Evolutionary conservation across 2,888 invertebrate species (phyloP).

Genomic region (Drosophila siamana): DNA sequence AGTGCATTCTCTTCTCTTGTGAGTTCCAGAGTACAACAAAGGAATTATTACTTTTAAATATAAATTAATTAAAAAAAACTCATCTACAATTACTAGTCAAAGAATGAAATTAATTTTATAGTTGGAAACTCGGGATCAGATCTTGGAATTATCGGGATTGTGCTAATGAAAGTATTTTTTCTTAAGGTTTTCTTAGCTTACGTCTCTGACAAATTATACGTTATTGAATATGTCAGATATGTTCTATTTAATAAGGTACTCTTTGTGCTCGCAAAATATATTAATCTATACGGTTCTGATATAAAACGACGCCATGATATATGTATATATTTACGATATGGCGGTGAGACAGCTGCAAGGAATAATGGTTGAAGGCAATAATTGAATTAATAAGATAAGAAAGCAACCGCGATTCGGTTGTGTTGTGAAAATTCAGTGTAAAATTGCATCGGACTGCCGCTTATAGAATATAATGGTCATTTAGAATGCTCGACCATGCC

Average conservation of each 20-base stretch:
- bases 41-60: no score
- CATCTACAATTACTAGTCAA: no score
- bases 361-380: constrained; percentile 25
- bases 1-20: no score
- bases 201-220: no score
- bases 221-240: not conserved
- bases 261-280: not conserved
- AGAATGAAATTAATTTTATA: no score
- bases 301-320: not conserved
- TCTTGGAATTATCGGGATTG: no score
- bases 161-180: no score
- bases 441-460: constrained; percentile 51
- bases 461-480: constrained; percentile 52
- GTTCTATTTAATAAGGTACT: no score
- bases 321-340: constrained; percentile 9
- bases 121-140: no score
- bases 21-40: no score
- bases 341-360: constrained; percentile 17
- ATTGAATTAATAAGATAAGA: constrained; percentile 72
- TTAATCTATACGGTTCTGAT: not conserved
- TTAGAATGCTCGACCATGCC: constrained; percentile 53
- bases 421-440: constrained; percentile 32
- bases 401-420: constrained; percentile 36
- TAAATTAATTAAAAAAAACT: no score
- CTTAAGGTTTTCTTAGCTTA: not conserved